phyloP scores from a whole-genome alignment of 2,113 vertebrate species.

The Sebastes fasciatus region DNA sequence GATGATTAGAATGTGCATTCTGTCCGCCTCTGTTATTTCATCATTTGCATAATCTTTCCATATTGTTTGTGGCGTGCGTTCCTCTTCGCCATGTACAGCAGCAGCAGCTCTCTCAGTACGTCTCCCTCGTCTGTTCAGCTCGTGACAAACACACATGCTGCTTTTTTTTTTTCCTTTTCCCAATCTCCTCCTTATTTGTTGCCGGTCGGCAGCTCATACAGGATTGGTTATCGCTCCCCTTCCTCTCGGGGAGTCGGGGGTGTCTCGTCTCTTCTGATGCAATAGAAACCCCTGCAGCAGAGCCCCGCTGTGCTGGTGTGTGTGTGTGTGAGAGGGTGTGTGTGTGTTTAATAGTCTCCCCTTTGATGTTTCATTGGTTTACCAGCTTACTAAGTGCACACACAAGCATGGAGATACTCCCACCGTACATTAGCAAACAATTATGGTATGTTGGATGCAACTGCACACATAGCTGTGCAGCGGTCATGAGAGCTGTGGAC shows the following conservation, averaged over 20 bases:
- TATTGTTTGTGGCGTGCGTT: not conserved
- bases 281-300: conserved; percentile 73
- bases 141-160: conserved; percentile 35
- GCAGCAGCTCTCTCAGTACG: not conserved
- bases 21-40: not conserved
- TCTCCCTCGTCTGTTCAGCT: no score
- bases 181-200: conserved; percentile 22
- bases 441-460: no score
- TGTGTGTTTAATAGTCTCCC: conserved; percentile 49
- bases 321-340: conserved; percentile 35
- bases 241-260: conserved; percentile 57
- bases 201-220: conserved; percentile 44
- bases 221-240: conserved; percentile 64
- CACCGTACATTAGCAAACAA: not conserved
- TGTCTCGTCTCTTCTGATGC: conserved; percentile 68
- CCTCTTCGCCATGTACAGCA: not conserved
- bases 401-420: conserved; percentile 23
- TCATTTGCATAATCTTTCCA: not conserved
- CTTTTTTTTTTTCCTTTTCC: not conserved
- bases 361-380: conserved; percentile 63
- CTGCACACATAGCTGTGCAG: no score
- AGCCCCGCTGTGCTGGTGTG: conserved; percentile 17
- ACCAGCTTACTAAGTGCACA: conserved; percentile 57
- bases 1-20: not conserved
- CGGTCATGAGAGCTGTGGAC: no score